phyloP scores from a whole-genome alignment of 2,888 invertebrate species.

The Ypsolopha sequella region DNA sequence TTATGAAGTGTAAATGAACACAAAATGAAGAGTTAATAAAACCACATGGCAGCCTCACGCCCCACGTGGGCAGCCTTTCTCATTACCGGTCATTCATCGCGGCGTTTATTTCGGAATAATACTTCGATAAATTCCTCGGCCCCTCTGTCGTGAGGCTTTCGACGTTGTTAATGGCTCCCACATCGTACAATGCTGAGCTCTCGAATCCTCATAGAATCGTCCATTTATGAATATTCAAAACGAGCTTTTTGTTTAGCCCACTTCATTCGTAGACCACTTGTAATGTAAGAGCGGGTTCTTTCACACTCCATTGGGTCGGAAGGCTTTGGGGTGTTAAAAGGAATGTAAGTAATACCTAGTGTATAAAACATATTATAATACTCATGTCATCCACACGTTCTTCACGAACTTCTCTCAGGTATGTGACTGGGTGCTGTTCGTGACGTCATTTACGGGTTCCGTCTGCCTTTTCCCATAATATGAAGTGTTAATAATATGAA shows the following conservation, averaged over 20 bases:
- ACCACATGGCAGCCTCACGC: not conserved
- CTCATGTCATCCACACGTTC: slow-evolving; percentile 18
- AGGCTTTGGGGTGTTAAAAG: not conserved
- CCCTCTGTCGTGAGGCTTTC: slow-evolving; percentile 20
- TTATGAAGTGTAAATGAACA: not conserved
- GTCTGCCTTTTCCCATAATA: slow-evolving; percentile 9
- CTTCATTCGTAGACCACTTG: not conserved
- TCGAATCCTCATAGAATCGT: slow-evolving; percentile 24
- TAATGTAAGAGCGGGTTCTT: not conserved
- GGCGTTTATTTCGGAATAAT: slow-evolving; percentile 17
- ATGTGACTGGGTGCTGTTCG: slow-evolving; percentile 27
- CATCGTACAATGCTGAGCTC: slow-evolving; percentile 26
- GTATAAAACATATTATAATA: not conserved
- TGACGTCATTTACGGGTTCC: slow-evolving; percentile 23
- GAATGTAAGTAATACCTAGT: not conserved
- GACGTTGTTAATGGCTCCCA: slow-evolving; percentile 27
- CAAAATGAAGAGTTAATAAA: slow-evolving; percentile 4
- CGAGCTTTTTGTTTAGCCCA: slow-evolving; percentile 20
- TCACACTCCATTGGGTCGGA: not conserved
- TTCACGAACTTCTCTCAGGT: slow-evolving; percentile 22
- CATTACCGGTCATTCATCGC: slow-evolving; percentile 19
- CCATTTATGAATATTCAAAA: slow-evolving; percentile 36
- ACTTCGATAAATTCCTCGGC: slow-evolving; percentile 21
- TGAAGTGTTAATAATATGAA: slow-evolving; percentile 6
- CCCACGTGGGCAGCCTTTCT: slow-evolving; percentile 9